A percentile compares a stretch with the other conserved stretches of the same genome.
These are phyloP conservation scores for Ivindomyrus marchei DNA, from an alignment of 2,113 vertebrate genomes.

Conservation along the genomic window DNA sequence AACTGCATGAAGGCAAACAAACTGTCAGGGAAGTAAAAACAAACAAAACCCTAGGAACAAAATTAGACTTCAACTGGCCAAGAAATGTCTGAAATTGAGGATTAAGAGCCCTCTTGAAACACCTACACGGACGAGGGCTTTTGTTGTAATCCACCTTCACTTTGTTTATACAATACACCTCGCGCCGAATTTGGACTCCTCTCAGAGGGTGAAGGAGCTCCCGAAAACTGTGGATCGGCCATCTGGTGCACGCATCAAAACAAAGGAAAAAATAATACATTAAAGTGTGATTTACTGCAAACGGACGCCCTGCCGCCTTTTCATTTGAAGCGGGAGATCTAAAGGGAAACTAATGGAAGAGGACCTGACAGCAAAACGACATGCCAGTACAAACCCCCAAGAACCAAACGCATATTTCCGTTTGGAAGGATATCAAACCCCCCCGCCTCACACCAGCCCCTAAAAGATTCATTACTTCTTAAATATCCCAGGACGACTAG, in stretches of 20 bases:
- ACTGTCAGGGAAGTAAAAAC: not conserved
- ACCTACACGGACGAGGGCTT: not conserved
- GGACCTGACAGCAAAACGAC: not conserved
- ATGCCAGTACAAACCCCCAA: not conserved
- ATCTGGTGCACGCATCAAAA: too few species aligned
- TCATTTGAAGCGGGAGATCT: not conserved
- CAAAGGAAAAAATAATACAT: not conserved
- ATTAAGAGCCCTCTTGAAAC: not conserved
- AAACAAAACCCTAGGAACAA: not conserved
- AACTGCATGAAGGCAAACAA: not conserved
- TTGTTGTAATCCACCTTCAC: not conserved
- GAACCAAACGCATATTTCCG: not conserved
- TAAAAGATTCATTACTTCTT: not conserved
- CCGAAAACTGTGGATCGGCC: not conserved
- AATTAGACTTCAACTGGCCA: not conserved
- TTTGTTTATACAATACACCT: conserved; percentile 5
- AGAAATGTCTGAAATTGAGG: not conserved
- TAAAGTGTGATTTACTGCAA: not conserved
- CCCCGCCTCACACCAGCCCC: not conserved
- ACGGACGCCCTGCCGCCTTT: not conserved
- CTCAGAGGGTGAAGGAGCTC: not conserved
- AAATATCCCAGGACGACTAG: not conserved
- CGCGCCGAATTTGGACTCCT: not conserved
- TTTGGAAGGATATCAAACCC: not conserved
- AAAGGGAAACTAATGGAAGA: not conserved